Evolutionary conservation across 2,797 vertebrate genomes (phyloP), one percentile per base, ranked within the genome.

Genomic region (Etheostoma nigrum): DNA sequence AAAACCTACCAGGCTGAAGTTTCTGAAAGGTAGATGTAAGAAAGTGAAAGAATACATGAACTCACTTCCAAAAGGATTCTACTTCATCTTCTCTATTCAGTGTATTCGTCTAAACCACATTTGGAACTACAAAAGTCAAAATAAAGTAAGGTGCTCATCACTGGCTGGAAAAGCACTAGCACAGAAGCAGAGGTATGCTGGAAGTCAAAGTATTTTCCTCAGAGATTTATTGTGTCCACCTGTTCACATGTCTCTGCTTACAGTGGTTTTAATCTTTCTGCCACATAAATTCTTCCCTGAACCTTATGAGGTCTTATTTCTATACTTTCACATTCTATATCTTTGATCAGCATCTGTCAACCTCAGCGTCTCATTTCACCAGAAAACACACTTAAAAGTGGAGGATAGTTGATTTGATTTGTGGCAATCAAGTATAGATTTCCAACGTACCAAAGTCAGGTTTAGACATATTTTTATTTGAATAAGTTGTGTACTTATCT

Each of bases 151-250:
- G 25, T 49, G 25, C 55, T 63, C 42, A 62, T 59, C n/a, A 30
- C 10, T 23, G 0, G 33, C 40, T 36, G 65, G n/a, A 21, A 52
- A 44, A 5, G 18, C 40, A 30, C 27, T n/a, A 4, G 23, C 54
- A 68, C 23, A 52, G 69, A 48, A 63, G 65, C 64, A 72, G 27
- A 81, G 25, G 64, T 13, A 67, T 86, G 81, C 58, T 74, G 16
- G 15, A 59, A 79, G 69, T 65, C 61, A 40, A 58, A 45, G 30
- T 3, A 10, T 53, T 86, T 76, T 72, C 40, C 45, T 53, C 13
- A 1, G 59, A 74, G 78, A 86, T 88, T 84, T 88, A 91, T 79
- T 74, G 57, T 2, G 52, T 78, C 87, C 91, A 93, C 90, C 91
- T 93, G 91, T 90, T 85, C 69, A 68, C 33, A 60, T 55, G 82